phyloP scores from a whole-genome alignment of 2,888 invertebrate genomes.

The Disparrhopalites patrizii region DNA sequence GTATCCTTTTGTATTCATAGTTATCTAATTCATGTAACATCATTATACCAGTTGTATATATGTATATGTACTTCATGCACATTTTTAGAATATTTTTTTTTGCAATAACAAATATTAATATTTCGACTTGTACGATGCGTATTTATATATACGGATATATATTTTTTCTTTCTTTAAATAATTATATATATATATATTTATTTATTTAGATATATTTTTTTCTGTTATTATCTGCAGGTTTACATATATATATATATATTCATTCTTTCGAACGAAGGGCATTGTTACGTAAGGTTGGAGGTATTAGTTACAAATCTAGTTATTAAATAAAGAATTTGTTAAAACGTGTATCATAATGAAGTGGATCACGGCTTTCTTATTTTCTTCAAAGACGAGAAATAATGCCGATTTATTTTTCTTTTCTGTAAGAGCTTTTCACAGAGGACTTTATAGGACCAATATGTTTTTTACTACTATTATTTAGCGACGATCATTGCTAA shows the following conservation, averaged over 20 bases:
- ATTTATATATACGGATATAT: neutral
- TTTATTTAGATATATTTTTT: neutral
- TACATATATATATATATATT: neutral
- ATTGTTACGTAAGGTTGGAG: constrained; percentile 2
- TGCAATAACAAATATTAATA: neutral
- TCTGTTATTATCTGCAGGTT: neutral
- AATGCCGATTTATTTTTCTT: neutral
- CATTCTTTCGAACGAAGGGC: constrained; percentile 1
- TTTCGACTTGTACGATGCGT: constrained; percentile 27
- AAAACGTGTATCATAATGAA: no score
- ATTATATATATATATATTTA: constrained; percentile 10
- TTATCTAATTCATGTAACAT: no score
- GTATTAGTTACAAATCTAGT: neutral
- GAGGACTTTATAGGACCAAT: constrained; percentile 11
- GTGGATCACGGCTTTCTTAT: constrained; percentile 16
- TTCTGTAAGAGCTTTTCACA: neutral
- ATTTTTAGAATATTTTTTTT: neutral
- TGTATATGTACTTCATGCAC: no score
- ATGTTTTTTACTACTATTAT: no score
- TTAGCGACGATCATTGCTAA: constrained; percentile 9
- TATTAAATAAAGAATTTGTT: no score
- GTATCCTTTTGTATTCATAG: neutral
- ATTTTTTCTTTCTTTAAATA: neutral
- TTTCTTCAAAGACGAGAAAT: constrained; percentile 9
- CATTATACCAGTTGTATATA: no score